Evolutionary conservation across 1,140 invertebrate species (phyloP), one percentile per base, ranked within the genome.

Genomic region (Tetramorium alpestre): DNA sequence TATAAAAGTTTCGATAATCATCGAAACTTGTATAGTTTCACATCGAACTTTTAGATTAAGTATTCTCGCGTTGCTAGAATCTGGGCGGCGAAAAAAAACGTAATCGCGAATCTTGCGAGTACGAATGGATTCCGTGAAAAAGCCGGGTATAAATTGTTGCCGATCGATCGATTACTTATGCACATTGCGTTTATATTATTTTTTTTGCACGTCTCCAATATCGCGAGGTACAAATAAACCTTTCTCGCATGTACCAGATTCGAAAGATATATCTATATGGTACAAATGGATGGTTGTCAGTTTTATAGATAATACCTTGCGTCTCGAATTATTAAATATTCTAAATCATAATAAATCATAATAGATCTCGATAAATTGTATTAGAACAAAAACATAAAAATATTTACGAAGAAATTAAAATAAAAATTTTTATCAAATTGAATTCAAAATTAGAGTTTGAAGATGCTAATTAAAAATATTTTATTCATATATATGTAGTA

Each of bases 91-190:
- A 41, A 81, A 82, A 18, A 84, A 49, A 82, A 22, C 38, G 22
- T 22, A 22, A 47, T 13, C 22, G 51, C 38, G 25, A 69, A 80
- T 69, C 22, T 7, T 0, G 13, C 47, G 25, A 77, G 47, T 41
- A 22, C 69, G 10, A 67, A 44, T 67, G 33, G 22, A 67, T 67
- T 49, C 65, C 65, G 44, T 13, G 18, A 0, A 18, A 0, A 33
- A 47, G 16, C 25, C 22, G 54, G 0, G 41, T 22, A 84, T 84
- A 62, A 73, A 84, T 82, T 82, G 47, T 84, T 84, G 41, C 18
- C 11, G 41, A 54, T 22, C 54, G 41, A 73, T 82, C 54, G 80
- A 47, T 84, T 84, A 84, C 28, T 84, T 84, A 60, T 56, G 69
- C 41, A 11, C 41, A 18, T 81, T 54, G n/a, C 41, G 47, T 65